phyloP scores from a whole-genome alignment of 2,113 vertebrate species.

The Lagenorhynchus albirostris region DNA sequence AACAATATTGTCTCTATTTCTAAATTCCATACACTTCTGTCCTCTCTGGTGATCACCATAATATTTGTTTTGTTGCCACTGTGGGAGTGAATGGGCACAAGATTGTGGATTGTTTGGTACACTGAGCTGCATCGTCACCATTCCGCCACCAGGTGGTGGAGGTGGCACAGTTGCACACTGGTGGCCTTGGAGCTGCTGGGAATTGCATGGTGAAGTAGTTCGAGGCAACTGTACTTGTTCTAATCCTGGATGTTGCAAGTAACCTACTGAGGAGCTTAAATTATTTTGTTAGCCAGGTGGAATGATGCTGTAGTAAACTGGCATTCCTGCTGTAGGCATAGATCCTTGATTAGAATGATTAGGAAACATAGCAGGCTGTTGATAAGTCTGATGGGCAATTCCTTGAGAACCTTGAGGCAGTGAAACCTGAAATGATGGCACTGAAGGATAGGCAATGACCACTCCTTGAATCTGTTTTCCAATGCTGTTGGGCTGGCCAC shows the following conservation, averaged over 20 bases:
- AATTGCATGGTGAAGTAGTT: constrained; percentile 89
- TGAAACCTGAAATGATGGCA: constrained; percentile 95
- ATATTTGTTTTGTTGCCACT: constrained; percentile 93
- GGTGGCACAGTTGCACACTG: constrained; percentile 88
- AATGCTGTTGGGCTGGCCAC: constrained; percentile 91
- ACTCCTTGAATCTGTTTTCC: constrained; percentile 95
- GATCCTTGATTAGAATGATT: constrained; percentile 91
- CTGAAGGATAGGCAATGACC: constrained; percentile 94
- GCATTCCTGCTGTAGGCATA: constrained; percentile 90
- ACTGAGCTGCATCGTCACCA: constrained; percentile 96
- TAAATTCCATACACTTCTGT: constrained; percentile 87
- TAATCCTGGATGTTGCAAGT: constrained; percentile 91
- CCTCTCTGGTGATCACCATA: constrained; percentile 91
- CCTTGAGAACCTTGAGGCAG: constrained; percentile 91
- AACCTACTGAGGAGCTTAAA: constrained; percentile 94
- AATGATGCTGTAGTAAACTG: constrained; percentile 95
- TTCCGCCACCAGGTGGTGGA: constrained; percentile 84
- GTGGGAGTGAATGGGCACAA: constrained; percentile 89
- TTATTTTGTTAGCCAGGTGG: constrained; percentile 93
- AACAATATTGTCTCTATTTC: constrained; percentile 85
- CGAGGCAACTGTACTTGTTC: constrained; percentile 95
- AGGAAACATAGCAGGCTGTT: constrained; percentile 92
- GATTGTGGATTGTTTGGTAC: constrained; percentile 89
- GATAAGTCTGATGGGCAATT: constrained; percentile 91
- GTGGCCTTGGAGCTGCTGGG: constrained; percentile 92